Conservation (phyloP, 2,113 vertebrate genomes). For the Calyptommatus sinebrachiatus region DNA sequence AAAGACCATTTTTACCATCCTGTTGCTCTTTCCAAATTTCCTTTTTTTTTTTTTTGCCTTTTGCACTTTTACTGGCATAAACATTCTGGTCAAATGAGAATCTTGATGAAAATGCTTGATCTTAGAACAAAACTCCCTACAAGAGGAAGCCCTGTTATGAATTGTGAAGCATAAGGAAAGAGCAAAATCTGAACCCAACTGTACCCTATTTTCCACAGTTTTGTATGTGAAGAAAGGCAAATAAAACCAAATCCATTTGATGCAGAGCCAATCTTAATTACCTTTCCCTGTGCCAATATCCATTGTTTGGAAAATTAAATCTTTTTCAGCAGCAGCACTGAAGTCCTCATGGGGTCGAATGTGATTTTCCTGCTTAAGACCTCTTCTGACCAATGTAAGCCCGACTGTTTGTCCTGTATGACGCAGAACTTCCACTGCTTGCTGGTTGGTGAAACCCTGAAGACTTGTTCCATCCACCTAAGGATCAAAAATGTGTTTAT, state of each 20-base stretch:
- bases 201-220: constrained; percentile 6
- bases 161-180: neutral
- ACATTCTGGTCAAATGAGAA: neutral
- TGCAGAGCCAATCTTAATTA: constrained; percentile 49
- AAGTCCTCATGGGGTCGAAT: constrained; percentile 51
- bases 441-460: constrained; percentile 94
- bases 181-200: neutral
- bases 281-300: constrained; percentile 59
- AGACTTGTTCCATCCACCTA: constrained; percentile 93
- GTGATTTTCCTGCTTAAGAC: constrained; percentile 75
- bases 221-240: constrained; percentile 30
- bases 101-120: neutral
- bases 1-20: neutral
- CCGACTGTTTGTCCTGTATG: constrained; percentile 88
- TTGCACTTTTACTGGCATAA: neutral
- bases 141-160: neutral
- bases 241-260: constrained; percentile 24
- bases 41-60: neutral
- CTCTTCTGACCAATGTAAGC: constrained; percentile 85
- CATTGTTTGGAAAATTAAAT: constrained; percentile 60
- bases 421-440: constrained; percentile 91
- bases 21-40: neutral
- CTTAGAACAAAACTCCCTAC: neutral
- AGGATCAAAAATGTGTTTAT: constrained; percentile 48
- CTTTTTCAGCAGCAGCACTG: constrained; percentile 54